Evolutionary conservation across 1,140 invertebrate genomes (phyloP).

Genomic region (Conopomorpha cramerella): DNA sequence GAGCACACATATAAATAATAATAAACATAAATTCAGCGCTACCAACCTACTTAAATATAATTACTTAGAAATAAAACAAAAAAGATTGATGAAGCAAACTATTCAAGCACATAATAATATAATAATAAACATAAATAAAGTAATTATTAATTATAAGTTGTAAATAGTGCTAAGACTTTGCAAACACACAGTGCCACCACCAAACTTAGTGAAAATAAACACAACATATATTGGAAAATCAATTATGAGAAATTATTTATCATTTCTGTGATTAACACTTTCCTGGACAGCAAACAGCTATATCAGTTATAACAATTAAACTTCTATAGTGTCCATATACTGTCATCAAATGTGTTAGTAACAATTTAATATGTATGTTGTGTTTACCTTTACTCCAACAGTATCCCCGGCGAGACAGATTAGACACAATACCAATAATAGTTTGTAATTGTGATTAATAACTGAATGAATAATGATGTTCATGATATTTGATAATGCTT

Average conservation of each 20-base stretch:
- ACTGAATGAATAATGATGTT: not conserved
- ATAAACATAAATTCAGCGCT: not conserved
- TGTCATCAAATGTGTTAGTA: constrained; percentile 1
- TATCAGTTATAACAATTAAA: not conserved
- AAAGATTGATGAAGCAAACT: not conserved
- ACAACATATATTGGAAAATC: not conserved
- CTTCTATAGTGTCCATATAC: not conserved
- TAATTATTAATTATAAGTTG: not conserved
- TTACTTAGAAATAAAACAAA: not conserved
- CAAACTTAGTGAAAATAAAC: constrained; percentile 7
- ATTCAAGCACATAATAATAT: not conserved
- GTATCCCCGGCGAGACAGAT: constrained; percentile 9
- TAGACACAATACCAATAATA: not conserved
- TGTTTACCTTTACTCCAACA: constrained; percentile 14
- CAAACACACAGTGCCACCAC: constrained; percentile 10
- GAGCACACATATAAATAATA: not conserved
- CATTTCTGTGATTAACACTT: not conserved
- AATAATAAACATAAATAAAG: not conserved
- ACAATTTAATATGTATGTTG: not conserved
- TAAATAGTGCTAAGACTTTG: constrained; percentile 1
- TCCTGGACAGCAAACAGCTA: not conserved
- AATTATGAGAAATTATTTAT: not conserved
- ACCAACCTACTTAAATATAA: not conserved
- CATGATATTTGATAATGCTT: not conserved
- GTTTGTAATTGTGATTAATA: not conserved